phyloP scores from a whole-genome alignment of 2,888 invertebrate genomes.

The Kuschelorhynchus macadamiae region DNA sequence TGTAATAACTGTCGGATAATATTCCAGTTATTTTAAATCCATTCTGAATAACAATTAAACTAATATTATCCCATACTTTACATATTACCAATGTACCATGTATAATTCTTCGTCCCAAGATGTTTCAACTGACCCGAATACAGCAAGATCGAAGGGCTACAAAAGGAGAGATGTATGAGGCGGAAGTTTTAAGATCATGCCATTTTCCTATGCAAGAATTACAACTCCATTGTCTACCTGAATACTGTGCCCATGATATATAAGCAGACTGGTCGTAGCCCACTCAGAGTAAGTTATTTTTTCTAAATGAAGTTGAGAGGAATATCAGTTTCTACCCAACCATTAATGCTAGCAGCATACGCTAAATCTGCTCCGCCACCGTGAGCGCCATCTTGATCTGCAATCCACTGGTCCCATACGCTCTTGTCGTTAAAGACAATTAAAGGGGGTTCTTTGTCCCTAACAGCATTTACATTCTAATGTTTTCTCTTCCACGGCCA shows the following conservation, averaged over 20 bases:
- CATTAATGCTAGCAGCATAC: slow-evolving; percentile 58
- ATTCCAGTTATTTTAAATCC: neutral
- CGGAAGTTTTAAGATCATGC: slow-evolving; percentile 40
- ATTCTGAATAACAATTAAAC: too few relatives aligned
- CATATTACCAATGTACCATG: too few relatives aligned
- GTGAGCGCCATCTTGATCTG: slow-evolving; percentile 47
- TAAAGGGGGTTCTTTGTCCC: slow-evolving; percentile 60
- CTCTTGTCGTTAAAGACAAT: slow-evolving; percentile 61
- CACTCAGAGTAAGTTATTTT: slow-evolving; percentile 47
- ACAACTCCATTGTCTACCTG: slow-evolving; percentile 21
- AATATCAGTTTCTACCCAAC: slow-evolving; percentile 58
- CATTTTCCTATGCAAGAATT: slow-evolving; percentile 21
- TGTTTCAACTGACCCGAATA: slow-evolving; percentile 52
- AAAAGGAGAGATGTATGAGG: slow-evolving; percentile 56
- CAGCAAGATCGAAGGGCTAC: slow-evolving; percentile 57
- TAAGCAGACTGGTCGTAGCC: slow-evolving; percentile 47
- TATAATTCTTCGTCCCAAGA: slow-evolving; percentile 36
- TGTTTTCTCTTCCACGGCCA: slow-evolving; percentile 59
- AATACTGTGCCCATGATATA: slow-evolving; percentile 25
- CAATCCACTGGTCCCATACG: slow-evolving; percentile 62
- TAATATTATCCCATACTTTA: too few relatives aligned
- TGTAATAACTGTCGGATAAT: neutral
- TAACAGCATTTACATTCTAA: slow-evolving; percentile 56
- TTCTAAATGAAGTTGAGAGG: slow-evolving; percentile 55
- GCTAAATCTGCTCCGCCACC: slow-evolving; percentile 52